Evolutionary conservation across 2,113 vertebrate genomes (phyloP).

Genomic region (Morone saxatilis): DNA sequence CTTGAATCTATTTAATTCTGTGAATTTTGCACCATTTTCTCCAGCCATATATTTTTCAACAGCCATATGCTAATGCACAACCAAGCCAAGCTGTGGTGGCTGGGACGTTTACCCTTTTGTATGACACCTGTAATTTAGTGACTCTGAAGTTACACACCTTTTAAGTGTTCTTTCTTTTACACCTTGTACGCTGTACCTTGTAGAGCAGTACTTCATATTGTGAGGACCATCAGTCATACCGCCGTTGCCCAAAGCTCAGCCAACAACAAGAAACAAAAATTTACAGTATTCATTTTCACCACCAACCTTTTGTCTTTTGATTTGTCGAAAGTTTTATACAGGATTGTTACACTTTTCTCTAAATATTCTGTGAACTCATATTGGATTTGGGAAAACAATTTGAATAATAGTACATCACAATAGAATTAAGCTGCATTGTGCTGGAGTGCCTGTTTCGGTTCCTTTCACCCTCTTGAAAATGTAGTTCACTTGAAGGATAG

Average conservation of each 20-base stretch:
- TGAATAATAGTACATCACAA: conserved; percentile 12
- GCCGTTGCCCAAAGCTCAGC: neutral
- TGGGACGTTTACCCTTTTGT: neutral
- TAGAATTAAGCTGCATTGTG: conserved; percentile 32
- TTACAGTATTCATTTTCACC: neutral
- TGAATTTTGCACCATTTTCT: too few species aligned
- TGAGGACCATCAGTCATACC: neutral
- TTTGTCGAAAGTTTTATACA: neutral
- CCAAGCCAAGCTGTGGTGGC: neutral
- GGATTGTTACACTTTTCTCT: conserved; percentile 6
- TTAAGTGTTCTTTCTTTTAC: too few species aligned
- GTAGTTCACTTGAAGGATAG: neutral
- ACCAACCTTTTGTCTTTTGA: neutral
- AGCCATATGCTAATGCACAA: neutral
- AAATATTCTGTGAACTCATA: conserved; percentile 25
- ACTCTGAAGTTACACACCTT: neutral
- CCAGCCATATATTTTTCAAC: neutral
- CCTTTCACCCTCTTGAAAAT: neutral
- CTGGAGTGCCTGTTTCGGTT: neutral
- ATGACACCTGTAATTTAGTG: neutral
- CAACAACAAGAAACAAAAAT: neutral
- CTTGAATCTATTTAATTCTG: too few species aligned
- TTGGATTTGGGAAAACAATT: conserved; percentile 35
- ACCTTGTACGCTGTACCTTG: too few species aligned
- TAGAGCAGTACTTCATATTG: neutral